A percentile compares a stretch with the other conserved stretches of the same genome.
Conservation (phyloP, 1,140 invertebrate species). For the Octopus sinensis region DNA sequence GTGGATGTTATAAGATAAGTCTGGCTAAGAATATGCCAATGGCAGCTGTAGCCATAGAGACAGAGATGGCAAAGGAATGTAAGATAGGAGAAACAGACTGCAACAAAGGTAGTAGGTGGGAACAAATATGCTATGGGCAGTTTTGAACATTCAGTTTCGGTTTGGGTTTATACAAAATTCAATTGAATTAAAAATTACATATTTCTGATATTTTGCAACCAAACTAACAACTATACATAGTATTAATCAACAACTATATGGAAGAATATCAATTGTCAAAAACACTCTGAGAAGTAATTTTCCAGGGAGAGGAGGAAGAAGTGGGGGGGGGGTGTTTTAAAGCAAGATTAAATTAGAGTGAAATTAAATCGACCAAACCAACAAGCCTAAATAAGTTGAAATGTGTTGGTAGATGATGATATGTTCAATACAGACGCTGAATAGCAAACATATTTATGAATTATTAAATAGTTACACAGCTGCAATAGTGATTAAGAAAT, state of each 20-base stretch:
- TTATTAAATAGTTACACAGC: too few relatives aligned
- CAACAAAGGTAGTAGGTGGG: neutral
- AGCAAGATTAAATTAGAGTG: too few relatives aligned
- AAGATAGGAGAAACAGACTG: neutral
- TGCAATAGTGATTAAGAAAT: too few relatives aligned
- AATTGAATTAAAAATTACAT: constrained; percentile 11
- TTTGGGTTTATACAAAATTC: constrained; percentile 9
- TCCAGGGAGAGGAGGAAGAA: neutral
- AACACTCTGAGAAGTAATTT: neutral
- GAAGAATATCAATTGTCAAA: neutral
- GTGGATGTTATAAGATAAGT: constrained; percentile 7
- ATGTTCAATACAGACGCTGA: too few relatives aligned
- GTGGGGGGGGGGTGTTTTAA: neutral
- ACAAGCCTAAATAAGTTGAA: too few relatives aligned
- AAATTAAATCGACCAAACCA: too few relatives aligned
- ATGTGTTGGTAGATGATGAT: too few relatives aligned
- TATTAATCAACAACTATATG: neutral
- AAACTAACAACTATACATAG: neutral
- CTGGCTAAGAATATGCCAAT: neutral
- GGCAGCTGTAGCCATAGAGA: neutral
- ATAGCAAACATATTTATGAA: too few relatives aligned
- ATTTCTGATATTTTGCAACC: neutral
- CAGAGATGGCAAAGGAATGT: neutral
- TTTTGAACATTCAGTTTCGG: neutral
- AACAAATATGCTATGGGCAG: constrained; percentile 1